Evolutionary conservation across 2,113 vertebrate genomes (phyloP).

Genomic region (Crotalus tigris): DNA sequence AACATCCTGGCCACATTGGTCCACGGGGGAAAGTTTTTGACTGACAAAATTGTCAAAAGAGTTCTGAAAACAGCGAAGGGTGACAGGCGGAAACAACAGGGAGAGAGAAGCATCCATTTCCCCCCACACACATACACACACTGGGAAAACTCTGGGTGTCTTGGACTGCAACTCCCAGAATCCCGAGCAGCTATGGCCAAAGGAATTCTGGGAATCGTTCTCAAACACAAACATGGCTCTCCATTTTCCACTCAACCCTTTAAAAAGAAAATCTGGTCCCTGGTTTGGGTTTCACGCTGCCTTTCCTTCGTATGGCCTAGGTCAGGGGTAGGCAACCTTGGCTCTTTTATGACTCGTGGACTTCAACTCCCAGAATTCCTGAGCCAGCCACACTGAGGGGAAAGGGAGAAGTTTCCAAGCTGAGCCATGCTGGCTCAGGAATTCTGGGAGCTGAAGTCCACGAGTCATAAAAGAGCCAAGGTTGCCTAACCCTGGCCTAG

Average conservation of each 20-base stretch:
- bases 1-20: not conserved
- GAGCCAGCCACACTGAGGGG: no score
- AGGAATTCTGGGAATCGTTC: not conserved
- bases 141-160: not conserved
- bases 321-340: no score
- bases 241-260: not conserved
- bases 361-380: no score
- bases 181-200: not conserved
- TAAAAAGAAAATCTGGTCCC: not conserved
- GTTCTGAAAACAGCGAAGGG: not conserved
- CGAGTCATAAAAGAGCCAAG: no score
- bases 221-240: not conserved
- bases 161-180: not conserved
- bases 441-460: no score
- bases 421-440: no score
- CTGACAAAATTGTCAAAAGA: not conserved
- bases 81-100: no score
- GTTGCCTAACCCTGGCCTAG: no score
- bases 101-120: not conserved
- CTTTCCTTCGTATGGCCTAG: not conserved
- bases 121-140: not conserved
- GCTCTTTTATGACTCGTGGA: no score
- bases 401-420: no score
- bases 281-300: not conserved
- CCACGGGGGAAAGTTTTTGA: not conserved